phyloP scores from a whole-genome alignment of 2,113 vertebrate species.

The Orthochromis indermauri region DNA sequence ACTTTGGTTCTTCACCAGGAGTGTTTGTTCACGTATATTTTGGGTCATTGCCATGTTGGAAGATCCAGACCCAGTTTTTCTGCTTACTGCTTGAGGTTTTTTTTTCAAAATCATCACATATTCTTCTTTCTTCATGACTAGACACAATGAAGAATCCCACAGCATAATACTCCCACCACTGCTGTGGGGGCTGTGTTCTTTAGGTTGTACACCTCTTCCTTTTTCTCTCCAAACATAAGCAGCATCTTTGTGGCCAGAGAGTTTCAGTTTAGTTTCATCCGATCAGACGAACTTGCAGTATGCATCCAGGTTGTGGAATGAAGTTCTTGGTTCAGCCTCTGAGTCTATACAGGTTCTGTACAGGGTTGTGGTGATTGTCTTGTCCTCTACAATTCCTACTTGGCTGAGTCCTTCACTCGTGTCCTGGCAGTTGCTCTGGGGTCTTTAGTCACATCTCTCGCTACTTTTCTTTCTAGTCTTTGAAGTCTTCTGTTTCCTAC shows the following conservation, averaged over 20 bases:
- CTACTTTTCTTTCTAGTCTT: background rate
- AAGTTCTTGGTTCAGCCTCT: background rate
- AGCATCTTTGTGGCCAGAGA: background rate
- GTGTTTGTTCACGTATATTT: fast-evolving
- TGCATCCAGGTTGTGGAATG: background rate
- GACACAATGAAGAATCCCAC: background rate
- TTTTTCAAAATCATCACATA: background rate
- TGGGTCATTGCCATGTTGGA: background rate
- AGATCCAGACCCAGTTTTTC: background rate
- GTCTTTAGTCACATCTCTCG: background rate
- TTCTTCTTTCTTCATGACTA: background rate
- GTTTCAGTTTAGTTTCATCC: background rate
- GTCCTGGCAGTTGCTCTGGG: background rate
- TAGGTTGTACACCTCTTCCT: fast-evolving
- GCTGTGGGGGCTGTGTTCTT: background rate
- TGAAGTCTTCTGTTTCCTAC: background rate
- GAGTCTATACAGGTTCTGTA: background rate
- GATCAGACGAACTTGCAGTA: background rate
- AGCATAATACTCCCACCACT: background rate
- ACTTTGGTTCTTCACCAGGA: background rate
- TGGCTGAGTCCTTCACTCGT: background rate
- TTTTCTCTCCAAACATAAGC: background rate
- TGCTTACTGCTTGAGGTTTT: background rate
- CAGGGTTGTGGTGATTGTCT: background rate
- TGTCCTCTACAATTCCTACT: background rate